Percentiles rank a stretch among this genome's conserved stretches.
Evolutionary conservation across 2,113 vertebrate genomes (phyloP).

Genomic region (Osmerus eperlanus): DNA sequence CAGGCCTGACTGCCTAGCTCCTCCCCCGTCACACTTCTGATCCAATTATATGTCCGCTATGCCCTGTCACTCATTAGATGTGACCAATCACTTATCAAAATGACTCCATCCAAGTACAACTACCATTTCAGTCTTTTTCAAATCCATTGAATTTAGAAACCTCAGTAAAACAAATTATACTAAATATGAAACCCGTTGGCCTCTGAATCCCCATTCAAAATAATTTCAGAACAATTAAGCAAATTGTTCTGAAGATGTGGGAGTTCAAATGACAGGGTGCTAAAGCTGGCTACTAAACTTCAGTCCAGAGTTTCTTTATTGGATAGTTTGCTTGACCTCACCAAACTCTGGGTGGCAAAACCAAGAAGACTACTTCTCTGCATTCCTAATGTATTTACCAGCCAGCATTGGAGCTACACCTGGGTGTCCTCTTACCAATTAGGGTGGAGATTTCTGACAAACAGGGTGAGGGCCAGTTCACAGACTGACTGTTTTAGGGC

Average conservation of each 20-base stretch:
- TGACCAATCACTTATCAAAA: too few species aligned
- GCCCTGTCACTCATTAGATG: too few species aligned
- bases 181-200: too few species aligned
- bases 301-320: background rate
- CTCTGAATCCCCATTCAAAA: too few species aligned
- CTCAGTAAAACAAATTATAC: too few species aligned
- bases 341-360: slow-evolving; percentile 14
- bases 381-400: slow-evolving; percentile 57
- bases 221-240: too few species aligned
- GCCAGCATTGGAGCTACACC: slow-evolving; percentile 37
- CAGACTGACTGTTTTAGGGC: slow-evolving; percentile 55
- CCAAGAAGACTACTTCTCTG: slow-evolving; percentile 19
- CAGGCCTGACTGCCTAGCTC: slow-evolving; percentile 1
- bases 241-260: too few species aligned
- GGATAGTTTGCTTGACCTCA: slow-evolving; percentile 11
- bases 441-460: slow-evolving; percentile 46
- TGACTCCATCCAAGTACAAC: too few species aligned
- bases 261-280: too few species aligned
- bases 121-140: too few species aligned
- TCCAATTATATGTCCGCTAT: background rate
- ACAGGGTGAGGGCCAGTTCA: slow-evolving; percentile 48
- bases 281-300: background rate
- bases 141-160: too few species aligned
- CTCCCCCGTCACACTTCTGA: background rate
- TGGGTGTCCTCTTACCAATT: slow-evolving; percentile 65